These are phyloP conservation scores for Borostomias antarcticus DNA, from an alignment of 2,797 vertebrate genomes.

Conservation along the genomic window DNA sequence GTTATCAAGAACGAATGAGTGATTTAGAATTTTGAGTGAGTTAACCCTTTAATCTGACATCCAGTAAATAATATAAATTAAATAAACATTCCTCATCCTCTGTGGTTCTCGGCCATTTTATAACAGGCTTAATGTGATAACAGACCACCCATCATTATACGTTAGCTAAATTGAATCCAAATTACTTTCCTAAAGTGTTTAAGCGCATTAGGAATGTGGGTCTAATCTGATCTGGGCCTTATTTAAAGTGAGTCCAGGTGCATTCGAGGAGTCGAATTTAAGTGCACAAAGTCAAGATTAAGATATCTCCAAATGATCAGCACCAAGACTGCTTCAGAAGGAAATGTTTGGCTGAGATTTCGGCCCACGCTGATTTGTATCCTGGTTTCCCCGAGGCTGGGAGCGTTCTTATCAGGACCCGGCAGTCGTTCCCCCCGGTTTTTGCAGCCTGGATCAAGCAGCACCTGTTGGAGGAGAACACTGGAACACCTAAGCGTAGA, in stretches of 20 bases:
- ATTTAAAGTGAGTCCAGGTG: slow-evolving; percentile 56
- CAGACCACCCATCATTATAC: slow-evolving; percentile 27
- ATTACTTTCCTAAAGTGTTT: slow-evolving; percentile 31
- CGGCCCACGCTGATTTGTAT: slow-evolving; percentile 51
- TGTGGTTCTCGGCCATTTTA: not conserved
- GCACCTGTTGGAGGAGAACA: slow-evolving; percentile 63
- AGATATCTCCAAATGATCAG: slow-evolving; percentile 52
- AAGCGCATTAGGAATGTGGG: slow-evolving; percentile 40
- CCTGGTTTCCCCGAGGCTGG: slow-evolving; percentile 29
- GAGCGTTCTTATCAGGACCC: slow-evolving; percentile 62
- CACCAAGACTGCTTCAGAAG: slow-evolving; percentile 49
- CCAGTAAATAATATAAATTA: not conserved
- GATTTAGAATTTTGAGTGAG: too few species aligned
- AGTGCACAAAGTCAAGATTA: slow-evolving; percentile 50
- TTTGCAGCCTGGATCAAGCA: slow-evolving; percentile 21
- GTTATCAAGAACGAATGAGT: too few species aligned
- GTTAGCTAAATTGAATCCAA: slow-evolving; percentile 33
- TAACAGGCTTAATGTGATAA: not conserved
- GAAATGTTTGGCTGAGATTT: not conserved
- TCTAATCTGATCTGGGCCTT: slow-evolving; percentile 33
- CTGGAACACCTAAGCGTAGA: slow-evolving; percentile 35
- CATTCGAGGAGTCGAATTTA: slow-evolving; percentile 57
- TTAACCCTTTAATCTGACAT: too few species aligned
- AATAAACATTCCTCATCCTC: slow-evolving; percentile 9
- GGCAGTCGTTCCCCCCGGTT: slow-evolving; percentile 53